Evolutionary conservation across 2,888 invertebrate genomes (phyloP).

Genomic region (Tachina grossa): DNA sequence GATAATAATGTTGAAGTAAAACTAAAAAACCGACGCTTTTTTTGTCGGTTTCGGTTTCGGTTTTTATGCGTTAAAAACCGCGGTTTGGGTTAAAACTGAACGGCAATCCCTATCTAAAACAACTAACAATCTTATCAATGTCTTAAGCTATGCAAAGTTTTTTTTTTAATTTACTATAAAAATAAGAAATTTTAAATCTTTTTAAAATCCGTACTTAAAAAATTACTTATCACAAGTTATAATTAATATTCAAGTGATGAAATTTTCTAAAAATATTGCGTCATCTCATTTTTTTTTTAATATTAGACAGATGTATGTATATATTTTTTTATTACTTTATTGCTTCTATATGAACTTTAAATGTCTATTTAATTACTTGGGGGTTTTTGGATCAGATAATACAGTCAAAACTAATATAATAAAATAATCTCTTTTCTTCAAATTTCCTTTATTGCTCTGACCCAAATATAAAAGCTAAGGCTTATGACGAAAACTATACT

Average conservation of each 20-base stretch:
- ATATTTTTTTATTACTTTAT: neutral
- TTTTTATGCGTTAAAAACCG: too few relatives aligned
- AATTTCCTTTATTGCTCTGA: neutral
- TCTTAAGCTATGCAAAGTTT: neutral
- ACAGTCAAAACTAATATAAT: neutral
- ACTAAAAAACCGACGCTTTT: too few relatives aligned
- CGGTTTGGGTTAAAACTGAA: too few relatives aligned
- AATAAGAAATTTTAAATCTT: neutral
- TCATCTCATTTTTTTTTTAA: constrained; percentile 15
- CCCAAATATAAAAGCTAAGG: too few relatives aligned
- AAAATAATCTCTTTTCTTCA: neutral
- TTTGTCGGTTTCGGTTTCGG: too few relatives aligned
- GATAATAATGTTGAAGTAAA: too few relatives aligned
- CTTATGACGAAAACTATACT: too few relatives aligned
- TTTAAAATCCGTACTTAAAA: neutral
- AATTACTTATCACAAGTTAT: constrained; percentile 33
- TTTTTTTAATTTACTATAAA: neutral
- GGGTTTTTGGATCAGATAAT: constrained; percentile 8
- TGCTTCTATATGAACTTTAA: neutral
- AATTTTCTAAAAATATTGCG: constrained; percentile 37
- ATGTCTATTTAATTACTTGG: constrained; percentile 4
- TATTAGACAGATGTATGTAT: neutral
- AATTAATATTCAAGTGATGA: constrained; percentile 23
- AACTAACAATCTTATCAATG: too few relatives aligned
- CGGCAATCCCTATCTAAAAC: too few relatives aligned